Evolutionary conservation across 1,140 invertebrate species (phyloP).

Genomic region (Oedothorax gibbosus): DNA sequence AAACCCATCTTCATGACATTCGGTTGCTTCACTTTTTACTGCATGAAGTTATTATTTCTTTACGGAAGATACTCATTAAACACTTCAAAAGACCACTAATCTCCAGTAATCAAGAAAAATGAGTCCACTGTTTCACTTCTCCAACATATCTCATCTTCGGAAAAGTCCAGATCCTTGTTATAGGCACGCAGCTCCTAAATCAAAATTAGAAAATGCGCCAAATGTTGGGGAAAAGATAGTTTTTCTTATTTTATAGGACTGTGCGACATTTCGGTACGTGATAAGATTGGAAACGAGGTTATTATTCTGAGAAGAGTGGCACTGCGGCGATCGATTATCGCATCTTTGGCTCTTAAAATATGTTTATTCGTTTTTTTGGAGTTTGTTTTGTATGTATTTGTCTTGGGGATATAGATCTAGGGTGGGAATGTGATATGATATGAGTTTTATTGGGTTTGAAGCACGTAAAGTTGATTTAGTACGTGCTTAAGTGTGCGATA

Average conservation of each 20-base stretch:
- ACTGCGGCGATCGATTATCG: constrained; percentile 10
- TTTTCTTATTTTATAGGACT: no score
- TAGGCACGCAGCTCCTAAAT: constrained; percentile 34
- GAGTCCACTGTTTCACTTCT: constrained; percentile 33
- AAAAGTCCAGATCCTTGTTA: neutral
- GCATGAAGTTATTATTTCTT: no score
- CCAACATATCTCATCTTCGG: constrained; percentile 9
- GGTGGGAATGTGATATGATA: neutral
- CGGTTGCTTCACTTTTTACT: no score
- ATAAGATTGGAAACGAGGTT: constrained; percentile 8
- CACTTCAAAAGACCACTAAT: neutral
- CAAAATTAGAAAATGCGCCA: constrained; percentile 47
- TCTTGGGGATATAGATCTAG: neutral
- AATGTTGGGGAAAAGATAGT: neutral
- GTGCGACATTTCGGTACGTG: constrained; percentile 5
- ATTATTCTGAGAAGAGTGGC: constrained; percentile 16
- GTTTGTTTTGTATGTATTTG: neutral
- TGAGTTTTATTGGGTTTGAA: neutral
- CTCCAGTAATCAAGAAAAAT: constrained; percentile 35
- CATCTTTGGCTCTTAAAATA: neutral
- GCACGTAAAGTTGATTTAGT: no score
- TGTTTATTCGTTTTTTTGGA: neutral
- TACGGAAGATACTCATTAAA: no score
- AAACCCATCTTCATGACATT: no score
- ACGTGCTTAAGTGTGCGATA: no score